Evolutionary conservation across 1,140 invertebrate species (phyloP), one percentile per base, ranked within the genome.

Genomic region (Adoxophyes honmai): DNA sequence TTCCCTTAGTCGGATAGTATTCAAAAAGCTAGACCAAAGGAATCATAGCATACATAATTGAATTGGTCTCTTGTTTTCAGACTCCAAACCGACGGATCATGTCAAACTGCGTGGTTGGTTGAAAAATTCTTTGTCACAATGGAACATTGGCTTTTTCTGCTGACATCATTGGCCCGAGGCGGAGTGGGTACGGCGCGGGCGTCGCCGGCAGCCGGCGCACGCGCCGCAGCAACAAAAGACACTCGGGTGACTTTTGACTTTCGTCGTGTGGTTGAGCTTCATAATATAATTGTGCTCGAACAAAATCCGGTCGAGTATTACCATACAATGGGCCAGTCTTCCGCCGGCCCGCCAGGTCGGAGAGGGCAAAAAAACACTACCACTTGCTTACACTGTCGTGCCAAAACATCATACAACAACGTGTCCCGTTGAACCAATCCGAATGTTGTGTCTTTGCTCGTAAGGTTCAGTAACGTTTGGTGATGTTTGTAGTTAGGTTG

Each of bases 221-320:
- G 48, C 63, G 42, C 59, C 39, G 58, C 67, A 73, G 58, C 67
- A 73, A 73, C 74, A 72, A 78, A 58, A 78, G 72, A 75, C 75
- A 75, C 73, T 71, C 69, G 73, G 75, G 73, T 86, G 83, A 88
- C 85, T 88, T 83, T 88, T 88, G 85, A 85, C 83, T 88, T 84
- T 81, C 70, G 73, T 70, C 67, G 70, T 74, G 65, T 77, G 79
- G 66, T 81, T 82, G 79, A 81, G 79, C 82, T 86, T 83, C 81
- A 83, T 85, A 88, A 86, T 86, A 83, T 88, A 88, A 88, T 88
- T 88, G 83, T 78, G 80, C 77, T 60, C 81, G 72, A 85, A 85
- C 85, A 75, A 88, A 87, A 88, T 88, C 81, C 85, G 81, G 81
- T 62, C 79, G 73, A 68, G 69, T 66, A 88, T 88, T 88, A 85